Base-by-base conservation (phyloP, 2,797 vertebrate species). In the Spinibarbus caldwelli region DNA sequence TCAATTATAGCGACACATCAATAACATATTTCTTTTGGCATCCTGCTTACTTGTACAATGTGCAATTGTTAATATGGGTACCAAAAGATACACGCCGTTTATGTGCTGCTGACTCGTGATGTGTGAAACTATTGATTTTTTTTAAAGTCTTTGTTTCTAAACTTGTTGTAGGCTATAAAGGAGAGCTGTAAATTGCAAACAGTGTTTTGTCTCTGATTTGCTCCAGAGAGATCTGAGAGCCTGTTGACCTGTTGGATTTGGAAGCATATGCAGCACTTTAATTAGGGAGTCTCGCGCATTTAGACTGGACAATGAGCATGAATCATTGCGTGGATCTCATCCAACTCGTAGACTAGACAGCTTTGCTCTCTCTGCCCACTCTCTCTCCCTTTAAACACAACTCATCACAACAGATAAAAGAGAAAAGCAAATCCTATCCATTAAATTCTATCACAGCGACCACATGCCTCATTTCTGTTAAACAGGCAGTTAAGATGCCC, bases 401-500 rank as follows among this genome's bases (percentile, higher is more conserved):
- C 57, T 64, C 66, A 38, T 62, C 73, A 83, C 21, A 62, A 49
- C 26, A 70, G 64, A 70, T 62, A 62, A 80, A 85, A 66, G 54
- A 77, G 29, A 59, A 26, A 67, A 80, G 6, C 11, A 4, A 77
- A 67, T 59, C 66, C 52, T 85, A 66, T 57, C 49, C 45, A 67
- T 75, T 67, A 80, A 38, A 52, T 80, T 87, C 77, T 29, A 71
- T 72, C n/a, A 59, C 38, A 49, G 11, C 26, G 62, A 77, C 52
- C 76, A 57, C 19, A 26, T 52, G 67, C 31, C 59, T 70, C 72
- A 43, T 67, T 59, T 76, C 31, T 85, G 78, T 71, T 82, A 87
- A 85, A 87, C 62, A 62, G 49, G n/a, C 45, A 79, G 68, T 80
- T 36, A 83, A 87, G 38, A 82, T 84, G 81, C 34, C 47, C 47